Conservation (phyloP, 2,113 vertebrate species). For the Riparia riparia region DNA sequence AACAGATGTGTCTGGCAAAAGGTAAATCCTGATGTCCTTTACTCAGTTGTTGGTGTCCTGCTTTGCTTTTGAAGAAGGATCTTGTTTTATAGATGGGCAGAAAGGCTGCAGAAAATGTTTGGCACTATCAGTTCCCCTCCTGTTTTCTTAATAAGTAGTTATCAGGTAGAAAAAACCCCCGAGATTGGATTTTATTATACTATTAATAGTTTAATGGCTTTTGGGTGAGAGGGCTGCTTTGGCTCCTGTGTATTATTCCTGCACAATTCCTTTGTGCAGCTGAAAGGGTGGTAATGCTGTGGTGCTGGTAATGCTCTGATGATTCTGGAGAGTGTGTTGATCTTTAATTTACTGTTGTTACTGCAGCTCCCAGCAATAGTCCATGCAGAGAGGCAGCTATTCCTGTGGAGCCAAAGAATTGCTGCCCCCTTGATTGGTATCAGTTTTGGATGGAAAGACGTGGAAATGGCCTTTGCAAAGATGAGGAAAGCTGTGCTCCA, state of each 20-base stretch:
- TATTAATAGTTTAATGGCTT: not conserved
- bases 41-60: not conserved
- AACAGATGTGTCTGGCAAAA: not conserved
- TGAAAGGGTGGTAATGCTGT: not conserved
- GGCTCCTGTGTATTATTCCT: not conserved
- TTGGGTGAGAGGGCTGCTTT: not conserved
- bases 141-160: not conserved
- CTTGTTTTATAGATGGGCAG: not conserved
- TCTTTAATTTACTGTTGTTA: not conserved
- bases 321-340: not conserved
- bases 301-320: not conserved
- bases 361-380: not conserved
- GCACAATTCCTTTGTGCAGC: not conserved
- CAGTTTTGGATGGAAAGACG: not conserved
- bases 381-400: not conserved
- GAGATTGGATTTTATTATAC: not conserved
- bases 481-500: not conserved
- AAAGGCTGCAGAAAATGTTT: not conserved
- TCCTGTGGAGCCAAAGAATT: not conserved
- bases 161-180: not conserved
- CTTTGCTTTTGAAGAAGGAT: not conserved
- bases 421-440: not conserved
- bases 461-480: not conserved
- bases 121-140: not conserved
- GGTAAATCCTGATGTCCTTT: not conserved